Percentiles rank a stretch among this genome's conserved stretches.
phyloP scores from a whole-genome alignment of 2,888 invertebrate genomes.

The Protophormia terraenovae region DNA sequence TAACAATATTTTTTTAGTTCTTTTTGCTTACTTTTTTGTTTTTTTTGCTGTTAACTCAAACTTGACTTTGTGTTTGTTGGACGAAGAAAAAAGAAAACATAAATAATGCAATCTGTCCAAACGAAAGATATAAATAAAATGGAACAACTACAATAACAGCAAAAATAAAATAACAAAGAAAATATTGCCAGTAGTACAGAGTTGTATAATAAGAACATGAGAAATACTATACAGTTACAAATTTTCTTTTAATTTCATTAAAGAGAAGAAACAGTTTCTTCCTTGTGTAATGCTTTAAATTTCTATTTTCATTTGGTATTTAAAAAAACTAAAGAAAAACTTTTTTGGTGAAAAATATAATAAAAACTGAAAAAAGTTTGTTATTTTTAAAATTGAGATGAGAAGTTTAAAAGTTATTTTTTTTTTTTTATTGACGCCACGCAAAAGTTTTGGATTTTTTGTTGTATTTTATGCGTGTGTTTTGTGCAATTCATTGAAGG shows the following conservation, averaged over 20 bases:
- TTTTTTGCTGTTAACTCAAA: background rate
- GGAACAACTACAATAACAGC: background rate
- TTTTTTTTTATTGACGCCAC: background rate
- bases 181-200: background rate
- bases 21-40: too few species aligned
- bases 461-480: background rate
- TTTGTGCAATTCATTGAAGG: background rate
- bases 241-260: background rate
- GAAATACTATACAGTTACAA: background rate
- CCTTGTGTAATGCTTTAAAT: background rate
- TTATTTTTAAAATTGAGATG: too few species aligned
- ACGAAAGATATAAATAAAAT: background rate
- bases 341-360: background rate
- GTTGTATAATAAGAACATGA: background rate
- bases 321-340: background rate
- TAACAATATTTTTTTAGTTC: background rate
- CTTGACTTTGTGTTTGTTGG: background rate
- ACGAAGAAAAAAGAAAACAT: background rate
- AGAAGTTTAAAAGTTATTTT: too few species aligned
- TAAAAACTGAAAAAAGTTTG: background rate
- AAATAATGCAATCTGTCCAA: constrained; percentile 7
- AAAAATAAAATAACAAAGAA: background rate
- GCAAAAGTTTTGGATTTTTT: background rate
- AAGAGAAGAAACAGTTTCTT: background rate
- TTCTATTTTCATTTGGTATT: background rate